Conservation (phyloP, 1,140 invertebrate genomes). For the Pachyrhynchus sulphureomaculatus region DNA sequence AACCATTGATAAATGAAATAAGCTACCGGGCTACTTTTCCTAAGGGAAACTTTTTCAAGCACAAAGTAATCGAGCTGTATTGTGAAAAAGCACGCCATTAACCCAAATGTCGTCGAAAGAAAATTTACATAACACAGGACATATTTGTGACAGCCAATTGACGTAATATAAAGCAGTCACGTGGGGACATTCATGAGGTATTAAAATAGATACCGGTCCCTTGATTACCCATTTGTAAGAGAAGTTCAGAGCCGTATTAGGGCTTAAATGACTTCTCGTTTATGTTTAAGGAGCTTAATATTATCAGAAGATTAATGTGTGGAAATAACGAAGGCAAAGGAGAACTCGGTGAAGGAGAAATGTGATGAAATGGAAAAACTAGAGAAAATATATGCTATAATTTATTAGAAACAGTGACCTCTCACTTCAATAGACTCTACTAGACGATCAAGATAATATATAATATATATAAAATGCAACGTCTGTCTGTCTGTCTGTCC, state of each 20-base stretch:
- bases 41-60: slow-evolving; percentile 15
- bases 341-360: too few relatives aligned
- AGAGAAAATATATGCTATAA: too few relatives aligned
- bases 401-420: too few relatives aligned
- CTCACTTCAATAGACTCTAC: too few relatives aligned
- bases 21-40: slow-evolving; percentile 5
- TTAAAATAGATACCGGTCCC: slow-evolving; percentile 46
- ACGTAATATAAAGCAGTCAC: slow-evolving; percentile 48
- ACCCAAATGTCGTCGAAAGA: slow-evolving; percentile 22
- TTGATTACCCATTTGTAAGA: background rate
- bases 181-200: slow-evolving; percentile 47
- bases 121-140: slow-evolving; percentile 47
- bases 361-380: too few relatives aligned
- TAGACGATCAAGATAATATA: too few relatives aligned
- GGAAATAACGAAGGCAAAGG: too few relatives aligned
- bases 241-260: background rate
- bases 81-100: slow-evolving; percentile 24
- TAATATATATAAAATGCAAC: too few relatives aligned
- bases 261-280: background rate
- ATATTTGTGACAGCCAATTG: slow-evolving; percentile 50
- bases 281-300: background rate
- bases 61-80: slow-evolving; percentile 17
- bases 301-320: too few relatives aligned
- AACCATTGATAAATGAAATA: slow-evolving; percentile 10
- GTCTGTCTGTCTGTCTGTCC: too few relatives aligned